A percentile compares a stretch with the other conserved stretches of the same genome.
Evolutionary conservation across 2,888 invertebrate genomes (phyloP).

Genomic region (Beris morrisii): DNA sequence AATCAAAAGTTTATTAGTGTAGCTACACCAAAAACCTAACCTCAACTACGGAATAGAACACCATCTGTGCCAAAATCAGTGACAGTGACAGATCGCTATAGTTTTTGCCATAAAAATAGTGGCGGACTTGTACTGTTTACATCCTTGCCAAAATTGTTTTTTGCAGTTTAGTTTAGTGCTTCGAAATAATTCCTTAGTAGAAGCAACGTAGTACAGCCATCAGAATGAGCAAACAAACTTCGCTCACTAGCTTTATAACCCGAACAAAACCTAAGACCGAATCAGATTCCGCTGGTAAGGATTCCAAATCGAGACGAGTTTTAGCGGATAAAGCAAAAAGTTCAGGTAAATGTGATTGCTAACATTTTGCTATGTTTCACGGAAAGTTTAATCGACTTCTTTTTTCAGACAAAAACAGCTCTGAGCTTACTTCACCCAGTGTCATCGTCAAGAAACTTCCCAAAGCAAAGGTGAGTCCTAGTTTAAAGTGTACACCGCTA

Average conservation of each 20-base stretch:
- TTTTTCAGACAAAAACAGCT: neutral
- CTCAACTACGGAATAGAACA: no score
- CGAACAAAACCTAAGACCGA: neutral
- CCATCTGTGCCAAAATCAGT: no score
- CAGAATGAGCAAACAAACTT: constrained; percentile 22
- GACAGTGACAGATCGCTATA: no score
- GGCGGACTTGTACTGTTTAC: no score
- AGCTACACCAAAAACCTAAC: no score
- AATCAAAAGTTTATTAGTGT: no score
- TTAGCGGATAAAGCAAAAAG: neutral
- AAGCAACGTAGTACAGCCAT: neutral
- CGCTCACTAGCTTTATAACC: constrained; percentile 14
- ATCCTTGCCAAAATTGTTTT: no score
- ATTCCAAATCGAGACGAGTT: neutral
- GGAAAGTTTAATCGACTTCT: neutral
- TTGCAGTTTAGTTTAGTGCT: no score
- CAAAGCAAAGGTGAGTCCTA: neutral
- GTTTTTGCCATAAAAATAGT: no score
- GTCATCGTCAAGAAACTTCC: neutral
- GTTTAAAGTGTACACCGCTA: neutral
- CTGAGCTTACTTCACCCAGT: constrained; percentile 1
- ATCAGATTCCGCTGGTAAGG: neutral
- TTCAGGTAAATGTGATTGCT: neutral
- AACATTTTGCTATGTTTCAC: no score
- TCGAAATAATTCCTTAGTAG: no score